phyloP scores from a whole-genome alignment of 2,888 invertebrate genomes.

The Blera fallax region DNA sequence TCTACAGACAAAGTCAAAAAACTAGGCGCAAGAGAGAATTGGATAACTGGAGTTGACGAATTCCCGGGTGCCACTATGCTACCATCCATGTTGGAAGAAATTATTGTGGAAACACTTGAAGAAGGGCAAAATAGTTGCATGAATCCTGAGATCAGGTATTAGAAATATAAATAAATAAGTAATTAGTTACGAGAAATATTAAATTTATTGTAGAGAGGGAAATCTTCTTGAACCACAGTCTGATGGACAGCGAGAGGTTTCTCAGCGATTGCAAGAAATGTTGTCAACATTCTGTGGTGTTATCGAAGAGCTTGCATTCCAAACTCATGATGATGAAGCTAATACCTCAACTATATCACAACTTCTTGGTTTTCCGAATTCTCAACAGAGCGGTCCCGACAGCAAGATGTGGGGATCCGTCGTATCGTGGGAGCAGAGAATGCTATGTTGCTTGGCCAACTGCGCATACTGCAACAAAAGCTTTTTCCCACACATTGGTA shows the following conservation, averaged over 20 bases:
- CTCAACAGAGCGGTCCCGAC: constrained; percentile 77
- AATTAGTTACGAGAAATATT: constrained; percentile 64
- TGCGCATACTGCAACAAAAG: constrained; percentile 91
- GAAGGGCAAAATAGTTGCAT: constrained; percentile 87
- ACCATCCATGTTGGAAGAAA: constrained; percentile 88
- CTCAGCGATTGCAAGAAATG: constrained; percentile 84
- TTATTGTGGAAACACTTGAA: constrained; percentile 88
- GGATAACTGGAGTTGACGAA: constrained; percentile 93
- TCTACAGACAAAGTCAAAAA: constrained; percentile 90
- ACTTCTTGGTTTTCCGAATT: constrained; percentile 85
- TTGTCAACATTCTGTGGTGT: constrained; percentile 86
- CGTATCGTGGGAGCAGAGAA: constrained; percentile 89
- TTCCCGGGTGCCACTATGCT: constrained; percentile 91
- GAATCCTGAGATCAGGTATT: constrained; percentile 87
- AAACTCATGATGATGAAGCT: constrained; percentile 85
- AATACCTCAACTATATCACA: constrained; percentile 85
- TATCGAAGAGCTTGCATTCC: constrained; percentile 88
- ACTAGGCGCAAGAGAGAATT: constrained; percentile 89
- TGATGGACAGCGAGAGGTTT: constrained; percentile 81
- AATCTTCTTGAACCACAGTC: constrained; percentile 82
- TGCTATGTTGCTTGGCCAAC: constrained; percentile 94
- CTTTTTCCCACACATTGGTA: constrained; percentile 88
- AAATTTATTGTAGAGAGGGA: constrained; percentile 80
- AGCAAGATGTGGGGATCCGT: constrained; percentile 76
- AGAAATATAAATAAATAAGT: not conserved